Evolutionary conservation across 2,888 invertebrate species (phyloP), one percentile per base, ranked within the genome.

Genomic region (Desoria tigrina): DNA sequence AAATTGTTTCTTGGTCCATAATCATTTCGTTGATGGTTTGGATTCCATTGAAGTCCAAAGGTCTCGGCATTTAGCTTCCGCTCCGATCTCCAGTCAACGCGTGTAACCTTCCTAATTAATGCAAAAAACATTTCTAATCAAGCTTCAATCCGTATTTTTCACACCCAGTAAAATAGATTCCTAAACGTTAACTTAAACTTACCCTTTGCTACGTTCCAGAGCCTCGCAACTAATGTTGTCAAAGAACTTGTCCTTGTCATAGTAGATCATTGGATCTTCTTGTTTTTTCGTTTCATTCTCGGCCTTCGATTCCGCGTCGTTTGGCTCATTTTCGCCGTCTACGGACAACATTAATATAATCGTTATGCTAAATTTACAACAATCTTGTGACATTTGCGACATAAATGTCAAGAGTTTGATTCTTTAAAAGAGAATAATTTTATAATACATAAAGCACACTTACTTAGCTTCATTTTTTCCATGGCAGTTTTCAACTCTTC

Each of bases 161-260:
- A n/a, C n/a, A n/a, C n/a, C n/a, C n/a, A n/a, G n/a, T n/a, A n/a
- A n/a, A n/a, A n/a, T n/a, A n/a, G n/a, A n/a, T n/a, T n/a, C n/a
- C n/a, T n/a, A n/a, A n/a, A 45, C 21, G n/a, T 45, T 16, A 16
- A 45, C 28, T 21, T 18, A 23, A 39, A 61, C 62, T 65, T 61
- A 86, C 86, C 86, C 86, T 81, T 86, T 85, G 80, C 82, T 88
- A 82, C 94, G 88, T 81, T 96, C 96, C 42, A 93, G 90, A 69
- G 98, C 94, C 81, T 99, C 98, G 81, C 99, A 99, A 76, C 96
- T 97, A 79, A 99, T 99, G 81, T 92, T 94, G 82, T 99, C 99
- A 81, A 99, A 99, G 87, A 99, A 99, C 73, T 97, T 97, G 77
- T 87, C 86, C 84, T 96, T 97, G 82, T 98, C 94, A 79, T 99